A percentile compares a stretch with the other conserved stretches of the same genome.
Evolutionary conservation across 2,797 vertebrate species (phyloP).

Genomic region (Salmo trutta): DNA sequence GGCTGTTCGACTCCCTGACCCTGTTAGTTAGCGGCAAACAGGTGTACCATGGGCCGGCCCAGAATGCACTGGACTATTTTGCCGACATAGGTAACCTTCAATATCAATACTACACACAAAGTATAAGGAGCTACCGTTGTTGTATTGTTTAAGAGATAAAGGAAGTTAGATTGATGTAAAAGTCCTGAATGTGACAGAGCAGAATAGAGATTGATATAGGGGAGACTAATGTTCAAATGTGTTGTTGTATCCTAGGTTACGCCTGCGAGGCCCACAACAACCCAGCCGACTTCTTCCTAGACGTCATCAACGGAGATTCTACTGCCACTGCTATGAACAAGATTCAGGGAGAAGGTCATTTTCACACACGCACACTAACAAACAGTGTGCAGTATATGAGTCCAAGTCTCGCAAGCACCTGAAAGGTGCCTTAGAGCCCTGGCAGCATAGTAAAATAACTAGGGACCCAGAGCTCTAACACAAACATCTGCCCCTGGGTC

Average conservation of each 20-base stretch:
- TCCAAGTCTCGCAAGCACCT: background rate
- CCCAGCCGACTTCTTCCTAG: conserved; percentile 93
- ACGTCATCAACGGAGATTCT: conserved; percentile 88
- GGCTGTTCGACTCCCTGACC: conserved; percentile 86
- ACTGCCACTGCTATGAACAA: conserved; percentile 67
- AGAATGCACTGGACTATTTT: conserved; percentile 82
- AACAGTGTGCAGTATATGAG: background rate
- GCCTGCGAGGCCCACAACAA: conserved; percentile 89
- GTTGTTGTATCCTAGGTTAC: conserved; percentile 73
- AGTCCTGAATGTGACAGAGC: background rate
- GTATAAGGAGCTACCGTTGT: background rate
- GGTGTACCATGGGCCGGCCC: conserved; percentile 86
- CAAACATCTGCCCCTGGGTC: background rate
- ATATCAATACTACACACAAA: background rate
- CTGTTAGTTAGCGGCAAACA: conserved; percentile 85
- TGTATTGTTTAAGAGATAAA: background rate
- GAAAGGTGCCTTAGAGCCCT: background rate
- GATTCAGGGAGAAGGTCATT: conserved; percentile 58
- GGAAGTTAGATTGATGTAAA: background rate
- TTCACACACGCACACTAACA: background rate
- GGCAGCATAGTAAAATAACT: background rate
- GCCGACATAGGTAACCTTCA: conserved; percentile 75
- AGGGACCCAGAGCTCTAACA: background rate
- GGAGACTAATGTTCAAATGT: background rate
- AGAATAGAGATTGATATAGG: background rate